A percentile compares a stretch with the other conserved stretches of the same genome.
These are phyloP conservation scores for Psammodynastes pulverulentus DNA, from an alignment of 2,113 vertebrate species.

Conservation along the genomic window DNA sequence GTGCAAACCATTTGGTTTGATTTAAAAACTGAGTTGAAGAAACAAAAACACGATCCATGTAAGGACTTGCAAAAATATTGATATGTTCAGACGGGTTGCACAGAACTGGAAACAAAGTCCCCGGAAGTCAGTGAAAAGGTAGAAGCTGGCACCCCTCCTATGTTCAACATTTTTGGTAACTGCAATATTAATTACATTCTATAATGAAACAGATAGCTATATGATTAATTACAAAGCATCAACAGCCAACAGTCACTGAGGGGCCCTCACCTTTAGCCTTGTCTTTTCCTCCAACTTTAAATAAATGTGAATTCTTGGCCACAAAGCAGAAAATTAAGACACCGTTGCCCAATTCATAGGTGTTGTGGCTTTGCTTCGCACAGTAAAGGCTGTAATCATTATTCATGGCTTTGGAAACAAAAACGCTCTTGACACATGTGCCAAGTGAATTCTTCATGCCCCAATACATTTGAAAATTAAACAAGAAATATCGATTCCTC, in stretches of 20 bases:
- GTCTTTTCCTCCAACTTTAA: background rate
- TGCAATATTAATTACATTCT: background rate
- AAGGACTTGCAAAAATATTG: background rate
- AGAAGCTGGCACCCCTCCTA: background rate
- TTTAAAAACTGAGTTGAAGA: background rate
- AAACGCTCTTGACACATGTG: background rate
- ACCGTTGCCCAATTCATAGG: background rate
- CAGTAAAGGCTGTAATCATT: background rate
- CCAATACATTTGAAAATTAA: background rate
- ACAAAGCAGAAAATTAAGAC: background rate
- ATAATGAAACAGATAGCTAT: background rate
- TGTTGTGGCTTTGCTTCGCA: background rate
- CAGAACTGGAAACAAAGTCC: background rate
- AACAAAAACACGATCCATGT: background rate
- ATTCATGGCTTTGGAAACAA: background rate
- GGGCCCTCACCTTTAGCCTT: background rate
- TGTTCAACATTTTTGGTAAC: background rate
- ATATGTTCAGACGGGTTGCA: background rate
- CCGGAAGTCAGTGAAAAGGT: background rate
- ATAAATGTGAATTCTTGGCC: background rate
- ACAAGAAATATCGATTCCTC: background rate
- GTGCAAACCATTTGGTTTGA: background rate
- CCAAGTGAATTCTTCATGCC: background rate
- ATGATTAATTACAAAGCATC: slow-evolving; percentile 2
- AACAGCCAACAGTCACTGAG: slow-evolving; percentile 7